Evolutionary conservation across 2,113 vertebrate genomes (phyloP).

Genomic region (Struthio camelus): DNA sequence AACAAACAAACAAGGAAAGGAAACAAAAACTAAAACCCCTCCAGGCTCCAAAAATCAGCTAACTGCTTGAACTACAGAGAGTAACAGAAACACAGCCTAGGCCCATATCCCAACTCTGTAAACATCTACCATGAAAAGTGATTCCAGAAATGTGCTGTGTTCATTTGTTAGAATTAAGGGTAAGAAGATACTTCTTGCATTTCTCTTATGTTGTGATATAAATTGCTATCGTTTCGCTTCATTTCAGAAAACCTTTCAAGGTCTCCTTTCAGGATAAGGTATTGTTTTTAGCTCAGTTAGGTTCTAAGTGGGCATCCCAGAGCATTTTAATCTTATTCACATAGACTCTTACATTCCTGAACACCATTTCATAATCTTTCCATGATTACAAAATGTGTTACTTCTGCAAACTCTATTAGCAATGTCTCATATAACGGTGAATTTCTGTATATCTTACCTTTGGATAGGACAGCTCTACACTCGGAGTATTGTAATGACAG

Average conservation of each 20-base stretch:
- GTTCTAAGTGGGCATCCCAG: neutral
- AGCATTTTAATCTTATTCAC: neutral
- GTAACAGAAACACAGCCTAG: neutral
- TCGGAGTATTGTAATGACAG: neutral
- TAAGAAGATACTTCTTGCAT: neutral
- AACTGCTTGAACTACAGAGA: neutral
- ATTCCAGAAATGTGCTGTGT: neutral
- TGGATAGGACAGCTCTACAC: neutral
- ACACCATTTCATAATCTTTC: neutral
- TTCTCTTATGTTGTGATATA: neutral
- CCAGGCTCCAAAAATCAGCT: neutral
- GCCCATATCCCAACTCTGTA: neutral
- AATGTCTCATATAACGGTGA: neutral
- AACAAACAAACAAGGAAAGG: neutral
- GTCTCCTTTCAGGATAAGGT: neutral
- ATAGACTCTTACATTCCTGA: neutral
- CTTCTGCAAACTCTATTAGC: neutral
- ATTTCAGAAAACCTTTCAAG: neutral
- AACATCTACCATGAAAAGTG: neutral
- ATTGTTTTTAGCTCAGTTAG: fast-evolving
- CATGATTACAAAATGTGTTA: neutral
- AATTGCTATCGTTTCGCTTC: neutral
- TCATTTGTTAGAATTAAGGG: neutral
- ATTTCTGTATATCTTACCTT: neutral
- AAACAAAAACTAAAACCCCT: neutral